Evolutionary conservation across 1,140 invertebrate genomes (phyloP).

Genomic region (Halotydeus destructor): DNA sequence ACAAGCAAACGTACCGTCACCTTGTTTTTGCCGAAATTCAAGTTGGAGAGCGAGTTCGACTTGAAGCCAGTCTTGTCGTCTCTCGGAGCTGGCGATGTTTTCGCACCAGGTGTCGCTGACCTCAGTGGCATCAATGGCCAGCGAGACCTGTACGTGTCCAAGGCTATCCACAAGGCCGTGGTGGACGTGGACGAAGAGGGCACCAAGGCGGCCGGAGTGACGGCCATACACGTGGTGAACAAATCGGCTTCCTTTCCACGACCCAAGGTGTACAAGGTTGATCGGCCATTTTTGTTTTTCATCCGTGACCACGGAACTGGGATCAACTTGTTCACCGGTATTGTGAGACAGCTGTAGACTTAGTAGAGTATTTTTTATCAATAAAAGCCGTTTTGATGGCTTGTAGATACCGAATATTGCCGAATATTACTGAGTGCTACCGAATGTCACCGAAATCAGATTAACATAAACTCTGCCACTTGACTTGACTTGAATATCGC

Average conservation of each 20-base stretch:
- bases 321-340: conserved; percentile 40
- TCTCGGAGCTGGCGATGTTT: conserved; percentile 6
- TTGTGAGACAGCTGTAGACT: conserved; percentile 7
- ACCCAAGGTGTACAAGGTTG: conserved; percentile 34
- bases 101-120: conserved; percentile 2
- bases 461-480: no score
- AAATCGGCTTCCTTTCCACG: background rate
- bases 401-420: no score
- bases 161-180: conserved; percentile 23
- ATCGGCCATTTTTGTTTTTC: conserved; percentile 48
- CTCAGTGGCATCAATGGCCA: conserved; percentile 3
- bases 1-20: no score
- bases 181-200: conserved; percentile 28
- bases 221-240: conserved; percentile 3
- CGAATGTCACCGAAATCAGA: no score
- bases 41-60: background rate
- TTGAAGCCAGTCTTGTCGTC: background rate
- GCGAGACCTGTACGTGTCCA: conserved; percentile 4
- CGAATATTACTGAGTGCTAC: no score
- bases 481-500: no score
- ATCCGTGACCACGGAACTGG: conserved; percentile 37
- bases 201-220: conserved; percentile 25
- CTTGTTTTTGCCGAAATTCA: conserved; percentile 3
- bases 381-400: no score
- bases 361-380: no score